These are phyloP conservation scores for Ursus arctos DNA, from an alignment of 2,113 vertebrate genomes.

Conservation along the genomic window DNA sequence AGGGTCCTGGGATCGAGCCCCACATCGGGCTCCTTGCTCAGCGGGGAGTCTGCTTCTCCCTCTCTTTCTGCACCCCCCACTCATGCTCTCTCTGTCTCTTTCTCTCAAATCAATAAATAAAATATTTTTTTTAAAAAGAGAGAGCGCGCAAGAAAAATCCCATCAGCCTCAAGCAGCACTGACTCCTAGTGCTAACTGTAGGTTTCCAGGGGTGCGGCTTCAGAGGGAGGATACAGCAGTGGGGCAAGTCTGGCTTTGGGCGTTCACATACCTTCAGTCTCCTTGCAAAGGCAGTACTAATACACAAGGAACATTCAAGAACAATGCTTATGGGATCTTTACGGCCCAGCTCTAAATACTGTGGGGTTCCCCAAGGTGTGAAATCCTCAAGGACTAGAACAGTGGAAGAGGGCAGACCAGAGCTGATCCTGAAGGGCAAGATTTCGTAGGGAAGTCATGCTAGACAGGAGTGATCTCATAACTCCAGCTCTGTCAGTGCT, in stretches of 20 bases:
- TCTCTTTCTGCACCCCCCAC: too few relatives aligned
- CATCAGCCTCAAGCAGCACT: background rate
- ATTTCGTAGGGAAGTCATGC: background rate
- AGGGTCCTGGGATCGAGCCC: too few relatives aligned
- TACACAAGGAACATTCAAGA: background rate
- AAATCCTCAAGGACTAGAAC: background rate
- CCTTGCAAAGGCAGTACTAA: background rate
- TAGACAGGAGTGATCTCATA: background rate
- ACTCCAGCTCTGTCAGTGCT: background rate
- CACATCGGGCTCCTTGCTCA: too few relatives aligned
- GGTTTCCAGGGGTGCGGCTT: fast-evolving
- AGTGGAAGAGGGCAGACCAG: background rate
- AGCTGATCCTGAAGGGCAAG: background rate
- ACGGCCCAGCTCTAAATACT: background rate
- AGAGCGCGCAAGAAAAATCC: background rate
- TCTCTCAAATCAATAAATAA: too few relatives aligned
- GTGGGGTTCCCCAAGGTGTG: background rate
- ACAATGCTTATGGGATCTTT: background rate
- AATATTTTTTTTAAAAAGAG: too few relatives aligned
- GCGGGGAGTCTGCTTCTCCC: too few relatives aligned
- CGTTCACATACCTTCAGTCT: background rate
- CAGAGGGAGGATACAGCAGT: fast-evolving
- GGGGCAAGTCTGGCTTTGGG: background rate
- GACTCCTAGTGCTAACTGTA: fast-evolving
- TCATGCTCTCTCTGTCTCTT: too few relatives aligned